Base-by-base conservation (phyloP, 2,888 invertebrate species). In the Venusia cambrica region DNA sequence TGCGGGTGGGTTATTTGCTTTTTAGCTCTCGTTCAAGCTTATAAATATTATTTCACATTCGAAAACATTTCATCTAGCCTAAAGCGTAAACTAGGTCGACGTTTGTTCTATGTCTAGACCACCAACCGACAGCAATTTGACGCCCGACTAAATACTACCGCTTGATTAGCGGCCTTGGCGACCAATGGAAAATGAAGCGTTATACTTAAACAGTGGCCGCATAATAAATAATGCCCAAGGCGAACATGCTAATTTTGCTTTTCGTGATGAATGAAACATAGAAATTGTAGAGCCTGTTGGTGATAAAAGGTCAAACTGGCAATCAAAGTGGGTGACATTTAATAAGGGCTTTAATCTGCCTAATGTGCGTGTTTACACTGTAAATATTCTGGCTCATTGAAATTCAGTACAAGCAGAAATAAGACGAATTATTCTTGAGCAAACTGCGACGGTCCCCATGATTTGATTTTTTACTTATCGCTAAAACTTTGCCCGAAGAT, bases 141-240 rank as follows among this genome's bases (percentile, higher is more conserved):
- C 30, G 40, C 19, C 15, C 21, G 5, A 30, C 33, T 30, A 43
- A n/a, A 31, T 29, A 38, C 31, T n/a, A 20, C 18, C 20, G 30
- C 36, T 43, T 46, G 34, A 49, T 44, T 49, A 42, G 42, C 31
- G 33, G 29, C 39, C 39, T 44, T 38, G 35, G 41, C 17, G 20
- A 33, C 30, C 22, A 50, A 47, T 45, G 44, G 42, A 31, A 52
- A 55, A 54, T 53, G 57, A 54, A 60, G 51, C 48, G 48, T 45
- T 49, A 47, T 45, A 46, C 48, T 50, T 41, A 46, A 35, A 43
- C 45, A 51, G 40, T 51, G 47, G 47, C 48, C 47, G 45, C 28
- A 51, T 48, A 40, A 53, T 55, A 54, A 59, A 58, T 57, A 54
- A 62, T 51, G 50, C 49, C 45, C 48, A 45, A 43, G 47, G 50